A percentile compares a stretch with the other conserved stretches of the same genome.
These are phyloP conservation scores for Helostoma temminkii DNA, from an alignment of 2,797 vertebrate genomes.

Conservation along the genomic window DNA sequence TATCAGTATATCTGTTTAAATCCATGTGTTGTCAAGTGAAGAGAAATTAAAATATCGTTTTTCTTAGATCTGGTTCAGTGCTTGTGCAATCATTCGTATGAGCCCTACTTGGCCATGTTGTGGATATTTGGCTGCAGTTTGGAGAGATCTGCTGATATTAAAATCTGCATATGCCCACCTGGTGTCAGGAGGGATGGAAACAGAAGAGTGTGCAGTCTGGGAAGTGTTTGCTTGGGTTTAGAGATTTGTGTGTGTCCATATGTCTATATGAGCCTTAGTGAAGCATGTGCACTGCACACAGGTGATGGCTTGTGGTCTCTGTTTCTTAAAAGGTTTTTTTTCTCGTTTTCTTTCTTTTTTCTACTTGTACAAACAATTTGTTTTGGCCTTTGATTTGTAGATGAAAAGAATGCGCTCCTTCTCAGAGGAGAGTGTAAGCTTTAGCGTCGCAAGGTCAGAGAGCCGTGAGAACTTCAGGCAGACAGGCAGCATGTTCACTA, in stretches of 20 bases:
- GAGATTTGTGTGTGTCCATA: constrained; percentile 51
- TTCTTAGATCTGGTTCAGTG: constrained; percentile 43
- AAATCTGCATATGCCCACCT: constrained; percentile 86
- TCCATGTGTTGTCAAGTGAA: constrained; percentile 26
- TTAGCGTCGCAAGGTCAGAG: constrained; percentile 37
- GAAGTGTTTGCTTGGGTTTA: constrained; percentile 33
- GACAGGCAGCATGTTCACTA: constrained; percentile 24
- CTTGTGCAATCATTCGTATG: constrained; percentile 51
- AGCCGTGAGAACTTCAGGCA: constrained; percentile 59
- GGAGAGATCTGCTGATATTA: constrained; percentile 87
- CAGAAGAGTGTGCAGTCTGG: constrained; percentile 47
- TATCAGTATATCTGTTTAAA: constrained; percentile 11
- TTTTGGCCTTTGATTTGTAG: constrained; percentile 52
- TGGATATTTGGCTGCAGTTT: constrained; percentile 56
- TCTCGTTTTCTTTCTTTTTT: constrained; percentile 3
- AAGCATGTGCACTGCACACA: constrained; percentile 22
- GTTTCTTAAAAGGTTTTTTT: constrained; percentile 3
- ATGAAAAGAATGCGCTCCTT: constrained; percentile 44
- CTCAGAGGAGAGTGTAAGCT: constrained; percentile 31
- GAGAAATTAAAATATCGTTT: constrained; percentile 21
- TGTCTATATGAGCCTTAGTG: constrained; percentile 40
- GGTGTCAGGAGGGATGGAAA: constrained; percentile 49
- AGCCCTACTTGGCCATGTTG: constrained; percentile 50
- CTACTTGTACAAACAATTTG: constrained; percentile 13
- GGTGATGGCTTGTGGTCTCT: constrained; percentile 49